Evolutionary conservation across 2,888 invertebrate species (phyloP).

Genomic region (Dynastes grantii): DNA sequence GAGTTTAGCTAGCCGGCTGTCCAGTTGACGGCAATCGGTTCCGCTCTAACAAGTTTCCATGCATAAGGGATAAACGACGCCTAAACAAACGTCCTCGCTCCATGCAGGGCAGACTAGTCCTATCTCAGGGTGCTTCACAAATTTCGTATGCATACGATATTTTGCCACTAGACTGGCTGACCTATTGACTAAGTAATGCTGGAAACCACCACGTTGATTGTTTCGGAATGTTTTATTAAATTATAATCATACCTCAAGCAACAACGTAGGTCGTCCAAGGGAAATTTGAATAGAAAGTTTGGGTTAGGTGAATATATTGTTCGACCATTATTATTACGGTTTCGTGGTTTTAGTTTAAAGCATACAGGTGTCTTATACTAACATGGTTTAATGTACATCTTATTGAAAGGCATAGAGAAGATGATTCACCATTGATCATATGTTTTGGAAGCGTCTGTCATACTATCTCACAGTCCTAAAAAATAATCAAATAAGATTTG

Average conservation of each 20-base stretch:
- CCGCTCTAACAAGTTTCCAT: constrained; percentile 22
- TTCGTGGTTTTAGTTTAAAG: background rate
- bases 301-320: background rate
- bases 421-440: no score
- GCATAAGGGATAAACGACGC: constrained; percentile 27
- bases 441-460: no score
- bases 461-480: no score
- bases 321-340: constrained; percentile 8
- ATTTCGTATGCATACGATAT: constrained; percentile 31
- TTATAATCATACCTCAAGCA: constrained; percentile 25
- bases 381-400: no score
- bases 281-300: constrained; percentile 7
- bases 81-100: constrained; percentile 14
- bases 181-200: constrained; percentile 28
- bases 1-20: constrained; percentile 10
- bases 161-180: constrained; percentile 11
- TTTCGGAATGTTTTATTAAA: constrained; percentile 31
- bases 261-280: background rate
- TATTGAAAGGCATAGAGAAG: no score
- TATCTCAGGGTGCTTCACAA: background rate
- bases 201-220: constrained; percentile 12
- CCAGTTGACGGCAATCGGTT: constrained; percentile 21
- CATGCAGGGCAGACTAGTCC: background rate
- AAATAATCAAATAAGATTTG: no score
- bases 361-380: no score